A percentile compares a stretch with the other conserved stretches of the same genome.
Evolutionary conservation across 2,113 vertebrate genomes (phyloP).

Genomic region (Dromiciops gliroides): DNA sequence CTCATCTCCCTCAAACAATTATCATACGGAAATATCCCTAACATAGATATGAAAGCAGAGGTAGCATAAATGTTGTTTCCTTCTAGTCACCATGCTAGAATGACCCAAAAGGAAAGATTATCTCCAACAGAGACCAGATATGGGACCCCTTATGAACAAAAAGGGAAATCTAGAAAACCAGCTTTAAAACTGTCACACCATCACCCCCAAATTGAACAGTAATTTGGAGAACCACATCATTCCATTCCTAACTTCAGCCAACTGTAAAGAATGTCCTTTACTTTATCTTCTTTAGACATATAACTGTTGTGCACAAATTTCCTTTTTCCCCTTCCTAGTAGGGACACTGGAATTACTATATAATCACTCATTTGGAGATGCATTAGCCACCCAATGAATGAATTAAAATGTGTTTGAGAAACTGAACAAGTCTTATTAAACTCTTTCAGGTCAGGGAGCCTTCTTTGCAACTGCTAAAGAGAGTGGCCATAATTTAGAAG

Average conservation of each 20-base stretch:
- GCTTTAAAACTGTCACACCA: neutral
- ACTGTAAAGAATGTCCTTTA: neutral
- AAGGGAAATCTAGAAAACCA: neutral
- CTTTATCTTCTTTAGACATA: neutral
- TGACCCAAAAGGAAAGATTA: neutral
- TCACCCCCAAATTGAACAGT: neutral
- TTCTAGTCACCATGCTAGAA: neutral
- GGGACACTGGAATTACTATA: neutral
- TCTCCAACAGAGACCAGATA: neutral
- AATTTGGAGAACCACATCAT: neutral
- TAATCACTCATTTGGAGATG: neutral
- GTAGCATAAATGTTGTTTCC: neutral
- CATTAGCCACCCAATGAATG: neutral
- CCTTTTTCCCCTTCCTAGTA: neutral
- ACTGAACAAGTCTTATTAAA: neutral
- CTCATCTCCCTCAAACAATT: neutral
- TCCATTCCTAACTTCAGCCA: neutral
- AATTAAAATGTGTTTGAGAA: neutral
- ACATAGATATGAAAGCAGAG: neutral
- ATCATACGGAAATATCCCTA: neutral
- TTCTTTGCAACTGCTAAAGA: neutral
- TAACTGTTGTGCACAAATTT: neutral
- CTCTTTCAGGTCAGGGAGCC: neutral
- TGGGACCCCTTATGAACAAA: neutral
- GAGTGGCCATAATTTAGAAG: neutral